These are phyloP conservation scores for Neofelis nebulosa DNA, from an alignment of 2,113 vertebrate genomes.

Conservation along the genomic window DNA sequence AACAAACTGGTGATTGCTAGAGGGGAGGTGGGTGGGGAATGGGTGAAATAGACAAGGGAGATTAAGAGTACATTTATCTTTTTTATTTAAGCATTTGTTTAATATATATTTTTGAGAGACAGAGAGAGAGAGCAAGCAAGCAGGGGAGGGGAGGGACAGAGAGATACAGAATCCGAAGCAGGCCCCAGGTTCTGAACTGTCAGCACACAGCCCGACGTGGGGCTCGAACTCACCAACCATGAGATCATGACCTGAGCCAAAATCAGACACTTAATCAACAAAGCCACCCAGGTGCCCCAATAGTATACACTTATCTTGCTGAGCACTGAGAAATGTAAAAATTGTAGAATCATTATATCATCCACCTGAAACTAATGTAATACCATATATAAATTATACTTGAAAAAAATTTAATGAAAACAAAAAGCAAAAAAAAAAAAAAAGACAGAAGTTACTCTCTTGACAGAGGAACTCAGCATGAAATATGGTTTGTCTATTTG, in stretches of 20 bases:
- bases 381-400: neutral
- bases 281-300: no score
- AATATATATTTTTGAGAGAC: no score
- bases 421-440: neutral
- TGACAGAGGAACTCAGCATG: neutral
- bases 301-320: neutral
- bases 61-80: neutral
- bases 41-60: neutral
- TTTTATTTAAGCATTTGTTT: no score
- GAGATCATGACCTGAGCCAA: no score
- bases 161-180: no score
- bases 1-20: neutral
- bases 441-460: slow-evolving; percentile 15
- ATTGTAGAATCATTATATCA: neutral
- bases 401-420: neutral
- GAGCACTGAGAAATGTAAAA: neutral
- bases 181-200: no score
- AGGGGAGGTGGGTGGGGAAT: neutral
- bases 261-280: no score
- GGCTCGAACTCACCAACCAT: no score
- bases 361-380: neutral
- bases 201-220: no score
- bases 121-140: no score
- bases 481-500: neutral
- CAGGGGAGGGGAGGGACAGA: no score